Evolutionary conservation across 2,797 vertebrate genomes (phyloP), one percentile per base, ranked within the genome.

Genomic region (Pyrocephalus nanus): DNA sequence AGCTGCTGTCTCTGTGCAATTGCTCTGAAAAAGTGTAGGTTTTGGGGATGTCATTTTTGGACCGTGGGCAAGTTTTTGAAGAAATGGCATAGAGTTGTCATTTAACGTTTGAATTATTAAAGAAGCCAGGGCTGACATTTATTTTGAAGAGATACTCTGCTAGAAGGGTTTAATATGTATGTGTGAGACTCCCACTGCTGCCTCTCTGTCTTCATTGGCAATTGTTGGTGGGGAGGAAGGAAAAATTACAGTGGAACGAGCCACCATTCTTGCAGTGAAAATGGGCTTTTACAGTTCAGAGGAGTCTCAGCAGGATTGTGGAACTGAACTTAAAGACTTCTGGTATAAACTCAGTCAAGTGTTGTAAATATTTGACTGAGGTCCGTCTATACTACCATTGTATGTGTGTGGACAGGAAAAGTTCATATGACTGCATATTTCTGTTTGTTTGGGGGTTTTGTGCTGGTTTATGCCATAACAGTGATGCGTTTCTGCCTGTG

Each of bases 1-100:
- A 97, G 85, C 93, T 96, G 92, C 91, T 97, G 42, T 74, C 97
- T 89, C 95, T 72, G 79, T 93, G 55, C 85, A 57, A 54, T 65
- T 86, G 38, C 47, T 81, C 60, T 53, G 23, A 74, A 91, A 74
- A 74, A 55, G 34, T 9, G 14, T 36, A 21, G 29, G 16, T 53
- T 88, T 94, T 11, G 47, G 40, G n/a, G n/a, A 14, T 58, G 55
- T 47, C 38, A 32, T 10, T 50, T 83, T 71, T 69, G 22, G 22
- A 67, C 21, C 0, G 0, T 34, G 69, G 18, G 6, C n/a, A 57
- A 3, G 12, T 40, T 67, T 87, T 77, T 62, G 47, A 66, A 75
- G 21, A 29, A 93, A 27, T n/a, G 14, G 9, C 38, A 27, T 27
- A 57, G 42, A 79, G 60, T 32, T 57, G 50, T 51, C 4, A 2